A percentile compares a stretch with the other conserved stretches of the same genome.
These are phyloP conservation scores for Boulengeromyrus knoepffleri DNA, from an alignment of 2,113 vertebrate species.

Conservation along the genomic window DNA sequence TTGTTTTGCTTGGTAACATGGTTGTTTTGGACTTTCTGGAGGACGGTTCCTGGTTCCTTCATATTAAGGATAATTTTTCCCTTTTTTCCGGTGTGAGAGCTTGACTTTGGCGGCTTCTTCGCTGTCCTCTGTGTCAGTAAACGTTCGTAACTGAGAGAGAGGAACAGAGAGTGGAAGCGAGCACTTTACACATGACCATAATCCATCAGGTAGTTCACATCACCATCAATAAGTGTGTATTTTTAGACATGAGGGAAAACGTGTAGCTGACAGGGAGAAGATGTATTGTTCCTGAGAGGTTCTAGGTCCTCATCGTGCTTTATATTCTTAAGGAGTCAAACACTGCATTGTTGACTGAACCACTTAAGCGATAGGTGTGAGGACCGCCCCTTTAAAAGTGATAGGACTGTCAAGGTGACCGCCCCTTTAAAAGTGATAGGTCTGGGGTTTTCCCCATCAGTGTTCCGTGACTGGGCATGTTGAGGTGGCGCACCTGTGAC, in stretches of 20 bases:
- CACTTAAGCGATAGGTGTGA: background rate
- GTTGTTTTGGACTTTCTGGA: background rate
- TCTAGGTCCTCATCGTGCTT: background rate
- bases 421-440: background rate
- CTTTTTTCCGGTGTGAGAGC: background rate
- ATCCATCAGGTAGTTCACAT: background rate
- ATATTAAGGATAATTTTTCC: background rate
- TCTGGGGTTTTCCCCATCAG: no score
- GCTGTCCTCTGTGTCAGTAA: background rate
- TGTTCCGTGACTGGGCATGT: background rate
- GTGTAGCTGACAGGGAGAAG: background rate
- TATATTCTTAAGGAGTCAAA: background rate
- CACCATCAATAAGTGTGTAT: background rate
- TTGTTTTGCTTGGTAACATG: background rate
- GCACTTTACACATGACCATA: background rate
- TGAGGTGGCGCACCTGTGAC: conserved; percentile 62
- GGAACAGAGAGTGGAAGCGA: background rate
- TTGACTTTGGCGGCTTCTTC: background rate
- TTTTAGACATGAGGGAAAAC: background rate
- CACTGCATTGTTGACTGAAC: background rate
- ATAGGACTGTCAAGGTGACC: background rate
- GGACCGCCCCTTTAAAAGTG: background rate
- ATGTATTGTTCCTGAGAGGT: background rate
- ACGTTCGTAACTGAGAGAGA: background rate
- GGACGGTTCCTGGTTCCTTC: background rate